Conservation (phyloP, 2,113 vertebrate genomes). For the Lepus europaeus region DNA sequence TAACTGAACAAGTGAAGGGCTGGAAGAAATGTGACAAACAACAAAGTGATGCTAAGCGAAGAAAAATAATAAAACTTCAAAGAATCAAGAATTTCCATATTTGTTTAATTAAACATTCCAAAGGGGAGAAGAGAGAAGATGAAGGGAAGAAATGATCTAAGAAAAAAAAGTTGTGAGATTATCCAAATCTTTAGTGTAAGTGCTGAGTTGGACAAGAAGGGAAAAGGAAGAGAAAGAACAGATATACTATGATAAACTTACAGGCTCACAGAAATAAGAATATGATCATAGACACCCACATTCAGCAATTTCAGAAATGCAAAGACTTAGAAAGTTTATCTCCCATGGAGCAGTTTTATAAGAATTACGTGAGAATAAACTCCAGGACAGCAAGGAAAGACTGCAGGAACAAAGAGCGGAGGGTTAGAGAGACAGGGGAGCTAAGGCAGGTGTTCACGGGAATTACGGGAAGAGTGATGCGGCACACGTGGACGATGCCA, state of each 20-base stretch:
- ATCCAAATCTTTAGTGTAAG: neutral
- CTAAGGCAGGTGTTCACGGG: neutral
- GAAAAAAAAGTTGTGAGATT: neutral
- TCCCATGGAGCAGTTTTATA: neutral
- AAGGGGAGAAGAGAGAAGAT: neutral
- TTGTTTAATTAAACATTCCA: neutral
- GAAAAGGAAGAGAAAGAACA: neutral
- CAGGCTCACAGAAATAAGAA: neutral
- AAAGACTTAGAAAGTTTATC: neutral
- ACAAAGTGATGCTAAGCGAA: neutral
- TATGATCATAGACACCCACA: neutral
- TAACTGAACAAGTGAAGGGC: neutral
- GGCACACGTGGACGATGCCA: neutral
- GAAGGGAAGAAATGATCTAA: neutral
- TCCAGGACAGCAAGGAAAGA: neutral
- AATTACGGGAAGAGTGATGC: neutral
- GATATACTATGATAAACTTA: neutral
- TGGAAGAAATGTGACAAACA: neutral
- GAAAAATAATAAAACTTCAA: neutral
- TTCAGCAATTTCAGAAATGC: neutral
- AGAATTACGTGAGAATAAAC: neutral
- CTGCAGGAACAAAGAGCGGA: too few species aligned
- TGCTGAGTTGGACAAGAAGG: neutral
- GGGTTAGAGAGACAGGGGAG: too few species aligned
- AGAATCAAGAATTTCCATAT: neutral